phyloP scores from a whole-genome alignment of 2,888 invertebrate genomes.

The Synergus umbraculus region DNA sequence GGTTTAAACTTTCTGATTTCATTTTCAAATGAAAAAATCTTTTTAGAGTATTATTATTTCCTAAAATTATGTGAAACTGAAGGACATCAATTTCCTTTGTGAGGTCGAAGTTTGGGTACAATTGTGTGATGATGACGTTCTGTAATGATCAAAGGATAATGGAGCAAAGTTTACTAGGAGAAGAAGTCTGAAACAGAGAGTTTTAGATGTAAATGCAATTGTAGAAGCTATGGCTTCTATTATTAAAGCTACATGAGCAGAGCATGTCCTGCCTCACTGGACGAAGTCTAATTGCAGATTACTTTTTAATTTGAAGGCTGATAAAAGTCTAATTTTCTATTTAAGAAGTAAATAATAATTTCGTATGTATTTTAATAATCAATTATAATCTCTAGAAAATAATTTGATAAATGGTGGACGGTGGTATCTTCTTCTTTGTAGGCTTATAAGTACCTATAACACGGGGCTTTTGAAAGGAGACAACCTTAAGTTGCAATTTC shows the following conservation, averaged over 20 bases:
- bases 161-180: not conserved
- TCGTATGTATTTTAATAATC: too few relatives aligned
- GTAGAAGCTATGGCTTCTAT: not conserved
- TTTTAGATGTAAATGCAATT: constrained; percentile 9
- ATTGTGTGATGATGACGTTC: not conserved
- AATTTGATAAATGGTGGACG: not conserved
- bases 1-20: too few relatives aligned
- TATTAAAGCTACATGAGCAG: too few relatives aligned
- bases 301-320: too few relatives aligned
- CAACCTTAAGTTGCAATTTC: not conserved
- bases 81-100: not conserved
- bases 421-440: not conserved
- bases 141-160: constrained; percentile 12
- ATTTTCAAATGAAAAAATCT: too few relatives aligned
- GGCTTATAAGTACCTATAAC: not conserved
- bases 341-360: too few relatives aligned
- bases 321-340: too few relatives aligned
- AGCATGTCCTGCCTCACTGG: too few relatives aligned
- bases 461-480: not conserved
- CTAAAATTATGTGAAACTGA: not conserved
- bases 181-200: not conserved
- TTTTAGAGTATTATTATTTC: too few relatives aligned
- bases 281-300: too few relatives aligned
- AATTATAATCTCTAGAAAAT: not conserved
- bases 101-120: not conserved